Evolutionary conservation across 2,113 vertebrate genomes (phyloP).

Genomic region (Cyanoramphus novaezelandiae): DNA sequence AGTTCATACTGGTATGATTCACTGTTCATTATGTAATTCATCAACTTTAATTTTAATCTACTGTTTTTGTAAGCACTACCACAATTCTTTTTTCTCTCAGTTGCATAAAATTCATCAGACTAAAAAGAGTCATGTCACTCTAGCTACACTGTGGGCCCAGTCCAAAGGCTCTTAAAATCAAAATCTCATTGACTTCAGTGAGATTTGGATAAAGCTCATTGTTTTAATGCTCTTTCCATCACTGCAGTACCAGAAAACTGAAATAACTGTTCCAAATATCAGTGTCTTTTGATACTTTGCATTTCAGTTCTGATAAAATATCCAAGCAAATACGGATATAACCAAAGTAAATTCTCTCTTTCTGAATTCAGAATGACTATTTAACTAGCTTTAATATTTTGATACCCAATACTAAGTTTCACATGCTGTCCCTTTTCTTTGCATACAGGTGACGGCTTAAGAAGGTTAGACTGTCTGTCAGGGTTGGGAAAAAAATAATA

Average conservation of each 20-base stretch:
- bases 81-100: background rate
- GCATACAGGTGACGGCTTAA: background rate
- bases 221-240: slow-evolving; percentile 29
- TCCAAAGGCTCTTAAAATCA: background rate
- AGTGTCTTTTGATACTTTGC: slow-evolving; percentile 46
- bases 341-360: slow-evolving; percentile 55
- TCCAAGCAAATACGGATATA: slow-evolving; percentile 56
- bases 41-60: background rate
- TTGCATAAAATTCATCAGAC: background rate
- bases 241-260: background rate
- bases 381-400: slow-evolving; percentile 60
- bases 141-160: background rate
- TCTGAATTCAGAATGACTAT: slow-evolving; percentile 50
- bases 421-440: background rate
- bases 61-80: background rate
- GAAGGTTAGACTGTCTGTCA: background rate
- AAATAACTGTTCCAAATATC: slow-evolving; percentile 59
- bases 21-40: background rate
- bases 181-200: background rate
- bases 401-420: background rate
- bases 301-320: slow-evolving; percentile 55
- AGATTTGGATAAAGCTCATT: slow-evolving; percentile 33
- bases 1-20: background rate
- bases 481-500: background rate
- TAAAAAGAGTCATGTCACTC: background rate